Base-by-base conservation (phyloP, 2,797 vertebrate species). In the Triplophysa yarkandensis region DNA sequence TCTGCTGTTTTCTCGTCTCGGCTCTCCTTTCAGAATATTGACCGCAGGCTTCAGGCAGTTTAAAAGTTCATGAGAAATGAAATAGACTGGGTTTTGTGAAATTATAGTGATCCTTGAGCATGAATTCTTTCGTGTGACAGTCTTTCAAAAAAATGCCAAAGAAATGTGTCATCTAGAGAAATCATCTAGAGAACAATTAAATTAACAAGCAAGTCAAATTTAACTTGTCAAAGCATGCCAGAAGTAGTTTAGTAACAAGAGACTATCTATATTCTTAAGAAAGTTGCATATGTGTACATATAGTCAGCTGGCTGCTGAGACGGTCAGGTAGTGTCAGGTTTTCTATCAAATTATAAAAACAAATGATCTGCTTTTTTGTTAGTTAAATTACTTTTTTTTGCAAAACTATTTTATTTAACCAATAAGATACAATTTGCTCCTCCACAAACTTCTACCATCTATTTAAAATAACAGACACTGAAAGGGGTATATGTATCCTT, bases 101-200 rank as follows among this genome's bases (percentile, higher is more conserved):
- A 58, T 66, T 25, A 66, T 55, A 65, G 36, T 57, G 27, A 64
- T 74, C 36, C 25, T 52, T 64, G 34, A 23, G n/a, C 34, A 54
- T 64, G n/a, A 54, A 63, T 43, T 54, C 39, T 13, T 62, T 28
- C 23, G 43, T 44, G 67, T 50, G 55, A 39, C 65, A 82, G 61
- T 80, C 65, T 67, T 87, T 81, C 85, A 86, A 85, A 86, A 88
- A 76, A 83, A 55, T 74, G 36, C 71, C 58, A 74, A 46, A 87
- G 86, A 83, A 86, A 83, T 85, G 83, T 77, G 81, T 80, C 87
- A 82, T n/a, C n/a, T n/a, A n/a, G n/a, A n/a, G n/a, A n/a, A n/a
- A n/a, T n/a, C 79, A 74, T 78, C 83, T 80, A 82, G 77, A 81
- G 50, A 78, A 74, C 85, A 77, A 77, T 84, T 44, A 28, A 34